Evolutionary conservation across 2,888 invertebrate genomes (phyloP), one percentile per base, ranked within the genome.

Genomic region (Drosophila borborema): DNA sequence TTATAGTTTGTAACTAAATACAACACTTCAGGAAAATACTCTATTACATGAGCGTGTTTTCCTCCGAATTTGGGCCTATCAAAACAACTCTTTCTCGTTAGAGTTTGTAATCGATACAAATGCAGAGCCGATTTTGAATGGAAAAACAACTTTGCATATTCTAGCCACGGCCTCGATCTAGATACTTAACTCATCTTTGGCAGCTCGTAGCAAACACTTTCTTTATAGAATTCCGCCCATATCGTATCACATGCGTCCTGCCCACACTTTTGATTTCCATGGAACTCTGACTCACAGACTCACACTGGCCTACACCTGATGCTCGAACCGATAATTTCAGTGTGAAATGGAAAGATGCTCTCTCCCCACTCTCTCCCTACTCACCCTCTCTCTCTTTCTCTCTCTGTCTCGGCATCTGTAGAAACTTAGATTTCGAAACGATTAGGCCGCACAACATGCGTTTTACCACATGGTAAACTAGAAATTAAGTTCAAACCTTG

Each of bases 131-230:
- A 8, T 46, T 49, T 38, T 49, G 34, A 72, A 68, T 48, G 48
- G 62, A 46, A 68, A 55, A 68, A 55, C 40, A 48, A 61, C 51
- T 68, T 77, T 55, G 46, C 62, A 64, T 70, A 64, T 61, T 20
- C 28, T 20, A 58, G 38, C 38, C 23, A 31, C 7, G 9, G 16
- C 63, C 28, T 28, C 28, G 73, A 70, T 64, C 63, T 70, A 54
- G 61, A 67, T 68, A 46, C 71, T 58, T 71, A 79, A 83, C 74
- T 81, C 79, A 86, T 73, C 59, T 77, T 68, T 81, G 73, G 67
- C 83, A 86, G 76, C 36, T 80, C 62, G 43, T 67, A 71, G 71
- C 54, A 70, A 69, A 74, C 74, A 77, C 84, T 84, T 82, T 86
- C 86, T 79, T 71, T 68, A 18, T 36, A 40, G 70, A 58, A 63